A percentile compares a stretch with the other conserved stretches of the same genome.
These are phyloP conservation scores for Cynopterus sphinx DNA, from an alignment of 2,797 vertebrate species.

Conservation along the genomic window DNA sequence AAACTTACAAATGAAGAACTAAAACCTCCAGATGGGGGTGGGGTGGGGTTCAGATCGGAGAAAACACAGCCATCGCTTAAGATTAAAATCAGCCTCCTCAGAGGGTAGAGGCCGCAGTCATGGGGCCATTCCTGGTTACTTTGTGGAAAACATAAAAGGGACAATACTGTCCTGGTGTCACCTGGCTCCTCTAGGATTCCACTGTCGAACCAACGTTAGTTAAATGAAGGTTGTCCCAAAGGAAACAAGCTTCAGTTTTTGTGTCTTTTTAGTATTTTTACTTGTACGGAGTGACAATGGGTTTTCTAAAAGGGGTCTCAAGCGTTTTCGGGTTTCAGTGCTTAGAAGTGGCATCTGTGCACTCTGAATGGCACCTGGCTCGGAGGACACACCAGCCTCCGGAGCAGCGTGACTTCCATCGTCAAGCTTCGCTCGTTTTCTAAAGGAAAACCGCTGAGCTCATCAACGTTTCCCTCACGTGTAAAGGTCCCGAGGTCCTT, in stretches of 20 bases:
- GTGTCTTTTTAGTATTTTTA: neutral
- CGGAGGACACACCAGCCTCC: neutral
- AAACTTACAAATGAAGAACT: neutral
- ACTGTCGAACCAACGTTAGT: neutral
- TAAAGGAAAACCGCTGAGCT: neutral
- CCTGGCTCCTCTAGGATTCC: neutral
- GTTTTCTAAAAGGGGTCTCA: neutral
- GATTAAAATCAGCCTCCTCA: neutral
- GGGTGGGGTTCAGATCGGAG: neutral
- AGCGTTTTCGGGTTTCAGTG: neutral
- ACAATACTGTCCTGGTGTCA: fast-evolving
- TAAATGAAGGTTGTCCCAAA: neutral
- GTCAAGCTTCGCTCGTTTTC: neutral
- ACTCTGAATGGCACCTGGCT: neutral
- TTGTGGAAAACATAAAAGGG: neutral
- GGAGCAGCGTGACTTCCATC: neutral
- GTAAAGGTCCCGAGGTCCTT: neutral
- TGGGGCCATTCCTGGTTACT: neutral
- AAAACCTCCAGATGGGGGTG: neutral
- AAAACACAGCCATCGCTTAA: fast-evolving
- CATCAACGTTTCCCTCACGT: neutral
- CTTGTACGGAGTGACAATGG: neutral
- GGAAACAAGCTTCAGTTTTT: neutral
- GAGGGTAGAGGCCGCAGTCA: neutral
- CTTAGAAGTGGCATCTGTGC: neutral